Percentiles rank a stretch among this genome's conserved stretches.
These are phyloP conservation scores for Aricia artaxerxes DNA, from an alignment of 2,888 invertebrate species.

Conservation along the genomic window DNA sequence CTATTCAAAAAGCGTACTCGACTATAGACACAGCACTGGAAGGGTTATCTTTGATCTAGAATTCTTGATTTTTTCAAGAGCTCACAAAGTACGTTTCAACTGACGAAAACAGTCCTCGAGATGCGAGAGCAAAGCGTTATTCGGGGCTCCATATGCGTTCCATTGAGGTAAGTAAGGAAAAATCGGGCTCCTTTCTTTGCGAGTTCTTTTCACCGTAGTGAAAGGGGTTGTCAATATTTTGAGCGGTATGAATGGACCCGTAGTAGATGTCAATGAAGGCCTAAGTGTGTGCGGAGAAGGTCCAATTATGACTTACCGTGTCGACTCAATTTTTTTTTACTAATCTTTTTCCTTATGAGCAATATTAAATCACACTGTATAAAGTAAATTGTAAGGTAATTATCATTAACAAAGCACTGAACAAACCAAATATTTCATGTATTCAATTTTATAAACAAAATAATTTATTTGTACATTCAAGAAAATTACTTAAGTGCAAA, in stretches of 20 bases:
- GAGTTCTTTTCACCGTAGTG: conserved; percentile 66
- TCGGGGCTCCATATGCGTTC: conserved; percentile 62
- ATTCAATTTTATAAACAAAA: neutral
- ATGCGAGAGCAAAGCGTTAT: conserved; percentile 53
- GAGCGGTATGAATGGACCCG: conserved; percentile 70
- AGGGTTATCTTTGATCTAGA: conserved; percentile 47
- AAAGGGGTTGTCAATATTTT: conserved; percentile 78
- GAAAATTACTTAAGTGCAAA: neutral
- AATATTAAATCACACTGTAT: neutral
- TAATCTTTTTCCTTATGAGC: neutral
- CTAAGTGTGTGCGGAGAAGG: conserved; percentile 57
- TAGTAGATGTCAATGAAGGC: conserved; percentile 68
- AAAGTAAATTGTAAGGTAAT: neutral
- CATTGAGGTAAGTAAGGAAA: conserved; percentile 68
- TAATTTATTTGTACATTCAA: neutral
- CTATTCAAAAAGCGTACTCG: conserved; percentile 19
- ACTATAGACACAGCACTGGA: conserved; percentile 27
- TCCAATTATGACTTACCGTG: conserved; percentile 50
- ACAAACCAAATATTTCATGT: neutral
- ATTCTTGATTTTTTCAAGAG: conserved; percentile 49
- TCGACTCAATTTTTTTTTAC: neutral
- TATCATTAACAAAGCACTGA: neutral
- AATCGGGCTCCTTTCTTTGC: conserved; percentile 71
- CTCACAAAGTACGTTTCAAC: conserved; percentile 52
- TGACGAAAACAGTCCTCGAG: conserved; percentile 42